These are phyloP conservation scores for Limnephilus marmoratus DNA, from an alignment of 2,888 invertebrate species.

Conservation along the genomic window DNA sequence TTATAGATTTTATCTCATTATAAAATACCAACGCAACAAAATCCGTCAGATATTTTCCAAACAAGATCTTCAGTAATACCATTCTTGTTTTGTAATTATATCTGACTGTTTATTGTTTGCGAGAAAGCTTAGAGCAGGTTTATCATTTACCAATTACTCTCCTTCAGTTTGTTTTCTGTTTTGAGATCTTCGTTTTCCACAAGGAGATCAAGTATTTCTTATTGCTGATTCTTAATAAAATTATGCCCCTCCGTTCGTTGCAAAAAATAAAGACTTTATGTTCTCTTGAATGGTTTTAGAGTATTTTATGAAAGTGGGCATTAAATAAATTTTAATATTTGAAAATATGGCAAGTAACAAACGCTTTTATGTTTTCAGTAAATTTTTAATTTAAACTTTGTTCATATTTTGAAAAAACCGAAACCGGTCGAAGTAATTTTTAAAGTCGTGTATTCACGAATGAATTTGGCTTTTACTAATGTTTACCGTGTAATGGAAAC, in stretches of 20 bases:
- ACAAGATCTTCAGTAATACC: conserved; percentile 11
- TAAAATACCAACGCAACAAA: neutral
- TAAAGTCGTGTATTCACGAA: too few relatives aligned
- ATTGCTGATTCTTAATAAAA: neutral
- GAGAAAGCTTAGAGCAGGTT: conserved; percentile 2
- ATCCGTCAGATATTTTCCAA: neutral
- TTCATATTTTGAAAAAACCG: too few relatives aligned
- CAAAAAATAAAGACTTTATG: neutral
- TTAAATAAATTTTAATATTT: neutral
- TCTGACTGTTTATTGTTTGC: conserved; percentile 49
- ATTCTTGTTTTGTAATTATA: conserved; percentile 59
- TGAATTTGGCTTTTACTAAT: too few relatives aligned
- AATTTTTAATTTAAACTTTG: too few relatives aligned
- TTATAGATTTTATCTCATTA: neutral
- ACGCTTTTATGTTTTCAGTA: too few relatives aligned
- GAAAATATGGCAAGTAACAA: too few relatives aligned
- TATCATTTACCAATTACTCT: conserved; percentile 49
- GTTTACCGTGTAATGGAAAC: too few relatives aligned
- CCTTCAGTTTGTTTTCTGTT: conserved; percentile 39
- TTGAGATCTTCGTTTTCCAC: neutral
- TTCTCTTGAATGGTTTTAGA: neutral
- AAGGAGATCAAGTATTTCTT: neutral
- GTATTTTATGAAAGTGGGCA: neutral
- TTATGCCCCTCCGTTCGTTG: neutral
- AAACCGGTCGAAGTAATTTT: too few relatives aligned